Evolutionary conservation across 2,113 vertebrate species (phyloP).

Genomic region (Bettongia penicillata): DNA sequence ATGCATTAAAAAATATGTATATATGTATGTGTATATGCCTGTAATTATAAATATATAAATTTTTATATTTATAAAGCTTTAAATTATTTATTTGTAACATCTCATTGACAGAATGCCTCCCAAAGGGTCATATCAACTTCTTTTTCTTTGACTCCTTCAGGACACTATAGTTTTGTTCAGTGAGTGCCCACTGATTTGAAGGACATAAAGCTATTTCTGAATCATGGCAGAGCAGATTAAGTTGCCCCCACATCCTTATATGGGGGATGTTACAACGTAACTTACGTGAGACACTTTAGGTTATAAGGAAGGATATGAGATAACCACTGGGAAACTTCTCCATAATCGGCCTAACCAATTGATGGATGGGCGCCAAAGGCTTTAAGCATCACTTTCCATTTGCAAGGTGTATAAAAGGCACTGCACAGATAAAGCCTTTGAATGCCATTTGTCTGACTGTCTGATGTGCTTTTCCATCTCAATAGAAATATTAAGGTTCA

Average conservation of each 20-base stretch:
- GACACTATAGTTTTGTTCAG: not conserved
- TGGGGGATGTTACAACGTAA: not conserved
- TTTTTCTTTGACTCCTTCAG: not conserved
- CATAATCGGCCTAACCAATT: slow-evolving; percentile 69
- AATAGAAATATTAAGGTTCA: slow-evolving; percentile 48
- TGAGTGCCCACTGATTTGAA: not conserved
- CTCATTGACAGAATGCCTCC: not conserved
- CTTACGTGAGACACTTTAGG: not conserved
- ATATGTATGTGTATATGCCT: not conserved
- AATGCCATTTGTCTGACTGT: slow-evolving; percentile 63
- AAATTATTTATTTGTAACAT: not conserved
- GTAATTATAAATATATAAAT: not conserved
- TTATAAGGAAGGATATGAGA: slow-evolving; percentile 28
- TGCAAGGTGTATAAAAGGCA: slow-evolving; percentile 53
- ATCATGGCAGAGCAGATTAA: not conserved
- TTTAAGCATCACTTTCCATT: slow-evolving; percentile 73
- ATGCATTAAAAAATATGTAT: not conserved
- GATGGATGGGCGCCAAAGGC: slow-evolving; percentile 65
- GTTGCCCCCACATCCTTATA: not conserved
- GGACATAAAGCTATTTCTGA: not conserved
- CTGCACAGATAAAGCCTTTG: slow-evolving; percentile 45
- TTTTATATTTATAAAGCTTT: not conserved
- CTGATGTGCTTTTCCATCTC: slow-evolving; percentile 53
- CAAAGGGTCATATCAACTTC: not conserved
- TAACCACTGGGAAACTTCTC: slow-evolving; percentile 62